These are phyloP conservation scores for Cerceris rybyensis DNA, from an alignment of 2,888 invertebrate species.

Conservation along the genomic window DNA sequence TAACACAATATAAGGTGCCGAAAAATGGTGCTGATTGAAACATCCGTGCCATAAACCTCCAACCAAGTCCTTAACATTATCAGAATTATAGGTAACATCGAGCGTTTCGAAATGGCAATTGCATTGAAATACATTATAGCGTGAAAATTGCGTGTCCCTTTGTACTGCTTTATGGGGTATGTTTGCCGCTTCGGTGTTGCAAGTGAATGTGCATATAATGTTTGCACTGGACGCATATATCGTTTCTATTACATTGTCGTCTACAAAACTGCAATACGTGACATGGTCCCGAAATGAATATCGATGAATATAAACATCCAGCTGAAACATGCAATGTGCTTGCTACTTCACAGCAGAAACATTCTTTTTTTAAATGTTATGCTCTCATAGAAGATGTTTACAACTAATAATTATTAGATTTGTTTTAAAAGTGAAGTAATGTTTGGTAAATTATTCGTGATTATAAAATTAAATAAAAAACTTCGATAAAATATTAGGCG, in stretches of 20 bases:
- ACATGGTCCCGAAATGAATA: slow-evolving; percentile 45
- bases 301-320: slow-evolving; percentile 33
- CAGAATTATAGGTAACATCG: slow-evolving; percentile 24
- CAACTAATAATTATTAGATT: no score
- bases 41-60: no score
- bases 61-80: no score
- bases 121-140: slow-evolving; percentile 56
- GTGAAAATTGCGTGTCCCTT: slow-evolving; percentile 60
- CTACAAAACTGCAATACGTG: slow-evolving; percentile 58
- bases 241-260: slow-evolving; percentile 33
- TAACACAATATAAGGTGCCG: no score
- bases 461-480: no score
- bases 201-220: slow-evolving; percentile 49
- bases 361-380: no score
- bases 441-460: no score
- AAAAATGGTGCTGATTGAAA: no score
- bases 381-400: no score
- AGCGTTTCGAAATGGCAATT: slow-evolving; percentile 58
- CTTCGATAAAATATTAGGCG: no score
- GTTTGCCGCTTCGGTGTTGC: slow-evolving; percentile 38
- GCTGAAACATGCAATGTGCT: slow-evolving; percentile 8
- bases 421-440: no score
- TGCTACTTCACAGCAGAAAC: slow-evolving; percentile 11
- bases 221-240: slow-evolving; percentile 41
- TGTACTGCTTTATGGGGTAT: slow-evolving; percentile 42